Conservation (phyloP, 2,113 vertebrate species). For the Coturnix japonica region DNA sequence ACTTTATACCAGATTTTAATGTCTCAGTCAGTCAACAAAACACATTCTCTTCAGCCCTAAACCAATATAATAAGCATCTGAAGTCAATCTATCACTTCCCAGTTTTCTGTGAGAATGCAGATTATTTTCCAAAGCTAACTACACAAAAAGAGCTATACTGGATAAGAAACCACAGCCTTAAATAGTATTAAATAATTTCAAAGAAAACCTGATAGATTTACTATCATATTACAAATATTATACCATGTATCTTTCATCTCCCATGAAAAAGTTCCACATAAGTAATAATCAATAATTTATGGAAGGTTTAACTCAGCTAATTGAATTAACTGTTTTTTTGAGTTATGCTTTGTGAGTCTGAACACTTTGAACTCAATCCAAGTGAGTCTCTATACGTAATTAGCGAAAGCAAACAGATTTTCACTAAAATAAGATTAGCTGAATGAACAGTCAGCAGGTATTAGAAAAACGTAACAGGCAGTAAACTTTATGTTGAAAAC, state of each 20-base stretch:
- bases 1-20: background rate
- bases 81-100: background rate
- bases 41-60: background rate
- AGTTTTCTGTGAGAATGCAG: background rate
- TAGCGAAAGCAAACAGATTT: background rate
- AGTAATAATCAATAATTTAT: background rate
- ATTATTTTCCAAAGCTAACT: background rate
- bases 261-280: background rate
- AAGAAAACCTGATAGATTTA: background rate
- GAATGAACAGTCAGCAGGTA: background rate
- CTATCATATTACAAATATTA: background rate
- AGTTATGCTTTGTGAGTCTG: background rate
- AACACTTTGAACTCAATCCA: background rate
- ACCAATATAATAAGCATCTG: background rate
- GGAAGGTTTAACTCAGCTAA: background rate
- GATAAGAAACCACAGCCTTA: background rate
- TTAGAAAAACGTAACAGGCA: background rate
- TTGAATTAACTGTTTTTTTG: background rate
- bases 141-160: background rate
- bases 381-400: background rate
- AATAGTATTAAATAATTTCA: background rate
- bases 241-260: background rate
- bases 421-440: background rate
- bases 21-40: background rate
- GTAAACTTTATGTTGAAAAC: background rate